A percentile compares a stretch with the other conserved stretches of the same genome.
Evolutionary conservation across 2,113 vertebrate species (phyloP).

Genomic region (Nematolebias whitei): DNA sequence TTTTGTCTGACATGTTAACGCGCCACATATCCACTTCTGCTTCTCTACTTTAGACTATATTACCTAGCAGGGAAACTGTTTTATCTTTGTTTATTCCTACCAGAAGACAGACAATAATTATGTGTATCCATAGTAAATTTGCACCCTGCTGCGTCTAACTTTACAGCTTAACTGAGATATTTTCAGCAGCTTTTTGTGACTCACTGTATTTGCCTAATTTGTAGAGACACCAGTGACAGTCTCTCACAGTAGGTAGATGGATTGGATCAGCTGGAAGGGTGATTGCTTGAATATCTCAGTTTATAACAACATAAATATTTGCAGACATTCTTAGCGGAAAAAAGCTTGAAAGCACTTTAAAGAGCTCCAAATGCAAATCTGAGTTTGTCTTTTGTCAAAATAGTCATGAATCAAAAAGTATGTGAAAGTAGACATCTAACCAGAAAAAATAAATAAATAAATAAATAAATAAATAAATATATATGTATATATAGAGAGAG

Average conservation of each 20-base stretch:
- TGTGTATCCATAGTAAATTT: constrained; percentile 13
- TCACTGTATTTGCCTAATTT: constrained; percentile 41
- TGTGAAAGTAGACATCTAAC: too few species aligned
- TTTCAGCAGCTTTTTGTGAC: constrained; percentile 32
- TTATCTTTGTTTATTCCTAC: not conserved
- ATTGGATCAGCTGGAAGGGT: not conserved
- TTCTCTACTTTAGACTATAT: not conserved
- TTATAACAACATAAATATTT: not conserved
- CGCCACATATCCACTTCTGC: not conserved
- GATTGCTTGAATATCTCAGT: not conserved
- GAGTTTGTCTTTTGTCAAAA: too few species aligned
- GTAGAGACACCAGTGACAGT: constrained; percentile 32
- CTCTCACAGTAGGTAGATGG: not conserved
- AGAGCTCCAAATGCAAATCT: not conserved
- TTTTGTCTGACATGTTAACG: constrained; percentile 6
- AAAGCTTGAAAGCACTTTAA: not conserved
- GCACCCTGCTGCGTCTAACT: constrained; percentile 15
- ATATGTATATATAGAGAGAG: too few species aligned
- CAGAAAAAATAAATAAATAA: too few species aligned
- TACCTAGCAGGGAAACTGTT: not conserved
- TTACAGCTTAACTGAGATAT: constrained; percentile 44
- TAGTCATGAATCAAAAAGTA: too few species aligned
- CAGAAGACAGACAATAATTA: not conserved
- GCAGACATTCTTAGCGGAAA: not conserved
- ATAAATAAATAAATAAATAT: too few species aligned